These are phyloP conservation scores for Haemorhous mexicanus DNA, from an alignment of 2,113 vertebrate species.

Conservation along the genomic window DNA sequence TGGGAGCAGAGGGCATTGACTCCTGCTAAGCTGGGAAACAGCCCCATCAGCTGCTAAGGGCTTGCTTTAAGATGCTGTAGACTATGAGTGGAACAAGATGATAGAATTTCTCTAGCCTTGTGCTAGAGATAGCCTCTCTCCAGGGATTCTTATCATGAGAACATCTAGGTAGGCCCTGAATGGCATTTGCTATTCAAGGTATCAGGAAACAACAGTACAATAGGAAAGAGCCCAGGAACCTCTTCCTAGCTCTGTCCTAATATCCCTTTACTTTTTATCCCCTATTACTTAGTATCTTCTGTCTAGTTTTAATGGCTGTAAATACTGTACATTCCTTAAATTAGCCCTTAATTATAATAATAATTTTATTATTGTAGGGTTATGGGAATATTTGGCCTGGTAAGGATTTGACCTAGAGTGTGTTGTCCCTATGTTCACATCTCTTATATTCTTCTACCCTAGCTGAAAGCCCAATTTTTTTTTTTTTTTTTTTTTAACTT, in stretches of 20 bases:
- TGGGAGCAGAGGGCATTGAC: neutral
- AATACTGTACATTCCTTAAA: constrained; percentile 63
- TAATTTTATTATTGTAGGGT: constrained; percentile 64
- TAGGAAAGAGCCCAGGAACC: neutral
- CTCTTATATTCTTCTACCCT: neutral
- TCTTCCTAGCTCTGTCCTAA: neutral
- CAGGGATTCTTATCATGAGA: neutral
- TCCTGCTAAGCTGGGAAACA: constrained; percentile 29
- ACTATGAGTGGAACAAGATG: neutral
- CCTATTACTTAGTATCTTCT: neutral
- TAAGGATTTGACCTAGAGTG: neutral
- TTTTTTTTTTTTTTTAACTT: neutral
- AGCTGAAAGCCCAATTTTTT: neutral
- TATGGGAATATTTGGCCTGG: constrained; percentile 1
- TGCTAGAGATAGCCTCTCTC: neutral
- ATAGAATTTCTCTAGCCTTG: neutral
- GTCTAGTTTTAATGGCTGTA: constrained; percentile 36
- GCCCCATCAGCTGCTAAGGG: constrained; percentile 2
- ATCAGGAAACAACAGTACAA: neutral
- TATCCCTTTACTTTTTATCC: neutral
- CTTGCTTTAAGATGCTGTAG: neutral
- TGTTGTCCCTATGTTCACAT: neutral
- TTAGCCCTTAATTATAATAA: constrained; percentile 53
- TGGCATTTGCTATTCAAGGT: neutral
- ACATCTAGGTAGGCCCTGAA: neutral